Evolutionary conservation across 2,797 vertebrate genomes (phyloP).

Genomic region (Danio kyathit): DNA sequence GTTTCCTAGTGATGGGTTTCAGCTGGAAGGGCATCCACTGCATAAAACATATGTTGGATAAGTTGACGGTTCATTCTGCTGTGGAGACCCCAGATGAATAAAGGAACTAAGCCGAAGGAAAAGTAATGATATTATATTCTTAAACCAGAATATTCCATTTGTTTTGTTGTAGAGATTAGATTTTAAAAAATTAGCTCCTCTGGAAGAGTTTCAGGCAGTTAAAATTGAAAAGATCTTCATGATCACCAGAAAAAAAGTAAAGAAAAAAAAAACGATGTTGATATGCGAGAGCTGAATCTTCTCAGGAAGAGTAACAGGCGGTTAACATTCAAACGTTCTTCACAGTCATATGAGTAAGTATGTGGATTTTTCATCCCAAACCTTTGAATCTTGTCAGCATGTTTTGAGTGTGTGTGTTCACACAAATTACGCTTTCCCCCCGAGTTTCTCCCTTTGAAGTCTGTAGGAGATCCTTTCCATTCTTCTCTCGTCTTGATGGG

Average conservation of each 20-base stretch:
- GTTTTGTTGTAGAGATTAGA: not conserved
- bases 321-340: not conserved
- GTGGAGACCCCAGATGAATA: too few species aligned
- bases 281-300: too few species aligned
- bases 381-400: not conserved
- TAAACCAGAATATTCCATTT: not conserved
- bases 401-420: not conserved
- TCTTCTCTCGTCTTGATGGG: conserved; percentile 32
- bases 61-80: too few species aligned
- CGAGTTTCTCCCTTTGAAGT: conserved; percentile 48
- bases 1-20: too few species aligned
- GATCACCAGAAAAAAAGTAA: not conserved
- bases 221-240: not conserved
- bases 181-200: not conserved
- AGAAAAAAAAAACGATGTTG: too few species aligned
- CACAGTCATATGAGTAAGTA: not conserved
- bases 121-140: too few species aligned
- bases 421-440: conserved; percentile 14
- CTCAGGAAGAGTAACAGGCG: too few species aligned
- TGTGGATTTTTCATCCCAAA: not conserved
- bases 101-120: too few species aligned
- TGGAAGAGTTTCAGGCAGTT: not conserved
- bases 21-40: too few species aligned
- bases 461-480: conserved; percentile 23
- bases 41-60: too few species aligned